Conservation (phyloP, 2,888 invertebrate genomes). For the Piscicola geometra region DNA sequence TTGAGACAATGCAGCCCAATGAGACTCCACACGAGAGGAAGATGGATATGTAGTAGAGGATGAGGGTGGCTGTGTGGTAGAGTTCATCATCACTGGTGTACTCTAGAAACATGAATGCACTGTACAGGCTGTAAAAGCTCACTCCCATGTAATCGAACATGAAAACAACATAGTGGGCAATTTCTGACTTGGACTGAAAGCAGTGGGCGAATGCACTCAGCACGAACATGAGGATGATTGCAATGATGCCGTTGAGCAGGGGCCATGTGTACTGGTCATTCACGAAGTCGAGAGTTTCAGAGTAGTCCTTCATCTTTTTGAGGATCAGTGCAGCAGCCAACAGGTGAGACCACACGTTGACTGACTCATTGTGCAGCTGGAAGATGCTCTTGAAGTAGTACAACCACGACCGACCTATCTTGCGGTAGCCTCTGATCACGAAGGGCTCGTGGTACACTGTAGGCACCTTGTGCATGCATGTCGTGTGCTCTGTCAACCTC, state of each 20-base stretch:
- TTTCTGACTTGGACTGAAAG: slow-evolving; percentile 51
- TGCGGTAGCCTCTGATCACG: slow-evolving; percentile 52
- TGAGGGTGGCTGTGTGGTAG: slow-evolving; percentile 45
- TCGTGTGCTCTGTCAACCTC: slow-evolving; percentile 26
- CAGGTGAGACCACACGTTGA: slow-evolving; percentile 55
- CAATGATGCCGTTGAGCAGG: slow-evolving; percentile 45
- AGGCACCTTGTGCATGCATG: slow-evolving; percentile 47
- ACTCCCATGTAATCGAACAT: slow-evolving; percentile 55
- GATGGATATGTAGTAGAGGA: slow-evolving; percentile 49
- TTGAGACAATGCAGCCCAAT: slow-evolving; percentile 50
- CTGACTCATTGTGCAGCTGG: slow-evolving; percentile 53
- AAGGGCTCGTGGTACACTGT: slow-evolving; percentile 52
- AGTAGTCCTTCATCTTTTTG: slow-evolving; percentile 45
- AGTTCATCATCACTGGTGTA: slow-evolving; percentile 50
- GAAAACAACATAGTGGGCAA: slow-evolving; percentile 53
- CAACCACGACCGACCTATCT: slow-evolving; percentile 51
- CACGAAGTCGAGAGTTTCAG: slow-evolving; percentile 48
- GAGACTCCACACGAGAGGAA: slow-evolving; percentile 49
- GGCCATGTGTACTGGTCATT: slow-evolving; percentile 53
- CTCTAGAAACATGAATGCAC: slow-evolving; percentile 51
- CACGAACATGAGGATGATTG: slow-evolving; percentile 15
- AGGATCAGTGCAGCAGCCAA: slow-evolving; percentile 45
- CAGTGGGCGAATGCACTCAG: slow-evolving; percentile 48
- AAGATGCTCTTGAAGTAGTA: slow-evolving; percentile 52
- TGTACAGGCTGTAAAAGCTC: slow-evolving; percentile 55